phyloP scores from a whole-genome alignment of 2,888 invertebrate genomes.

The Thymelicus acteon region DNA sequence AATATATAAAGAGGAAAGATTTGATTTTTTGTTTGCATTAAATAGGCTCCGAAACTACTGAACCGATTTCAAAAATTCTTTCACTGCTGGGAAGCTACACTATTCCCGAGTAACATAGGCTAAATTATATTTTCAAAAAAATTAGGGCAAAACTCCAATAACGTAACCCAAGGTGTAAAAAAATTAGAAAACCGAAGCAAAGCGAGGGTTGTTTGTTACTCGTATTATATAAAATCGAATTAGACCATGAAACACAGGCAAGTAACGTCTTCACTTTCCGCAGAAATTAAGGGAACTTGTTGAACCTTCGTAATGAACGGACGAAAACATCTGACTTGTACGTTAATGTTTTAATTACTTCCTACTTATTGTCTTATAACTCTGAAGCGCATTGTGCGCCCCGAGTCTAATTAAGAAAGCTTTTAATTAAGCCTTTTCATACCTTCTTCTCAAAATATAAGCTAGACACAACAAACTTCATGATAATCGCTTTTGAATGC shows the following conservation, averaged over 20 bases:
- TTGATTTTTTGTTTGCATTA: too few species aligned
- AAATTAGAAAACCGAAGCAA: too few species aligned
- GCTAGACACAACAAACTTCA: slow-evolving; percentile 11
- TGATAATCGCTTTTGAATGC: neutral
- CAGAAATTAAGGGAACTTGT: slow-evolving; percentile 58
- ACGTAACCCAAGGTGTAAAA: too few species aligned
- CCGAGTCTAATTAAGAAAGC: slow-evolving; percentile 64
- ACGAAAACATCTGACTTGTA: slow-evolving; percentile 62
- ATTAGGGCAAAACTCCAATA: too few species aligned
- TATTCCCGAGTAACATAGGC: too few species aligned
- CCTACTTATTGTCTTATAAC: slow-evolving; percentile 67
- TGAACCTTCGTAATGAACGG: slow-evolving; percentile 58
- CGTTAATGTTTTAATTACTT: slow-evolving; percentile 75
- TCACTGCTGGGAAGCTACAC: too few species aligned
- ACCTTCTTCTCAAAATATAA: slow-evolving; percentile 50
- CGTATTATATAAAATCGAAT: too few species aligned
- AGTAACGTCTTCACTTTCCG: slow-evolving; percentile 33
- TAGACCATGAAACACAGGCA: neutral
- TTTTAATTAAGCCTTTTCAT: slow-evolving; percentile 68
- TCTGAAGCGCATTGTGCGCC: slow-evolving; percentile 58
- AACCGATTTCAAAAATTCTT: too few species aligned
- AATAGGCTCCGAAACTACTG: too few species aligned
- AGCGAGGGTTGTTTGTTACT: too few species aligned
- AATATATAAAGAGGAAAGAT: too few species aligned
- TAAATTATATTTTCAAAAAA: too few species aligned